Percentiles rank a stretch among this genome's conserved stretches.
These are phyloP conservation scores for Metopolophium dirhodum DNA, from an alignment of 1,140 invertebrate species.

Conservation along the genomic window DNA sequence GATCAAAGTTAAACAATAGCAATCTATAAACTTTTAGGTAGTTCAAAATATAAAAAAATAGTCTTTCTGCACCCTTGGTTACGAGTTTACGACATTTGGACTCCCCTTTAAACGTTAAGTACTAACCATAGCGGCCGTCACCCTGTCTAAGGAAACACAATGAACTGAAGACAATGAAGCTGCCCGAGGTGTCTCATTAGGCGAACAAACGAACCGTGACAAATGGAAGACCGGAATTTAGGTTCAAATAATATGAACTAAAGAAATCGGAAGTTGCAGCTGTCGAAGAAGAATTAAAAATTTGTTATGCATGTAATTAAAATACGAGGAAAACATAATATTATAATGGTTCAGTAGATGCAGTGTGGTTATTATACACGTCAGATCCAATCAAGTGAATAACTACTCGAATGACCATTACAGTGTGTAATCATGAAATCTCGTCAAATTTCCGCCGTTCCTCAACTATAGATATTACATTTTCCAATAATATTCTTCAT, in stretches of 20 bases:
- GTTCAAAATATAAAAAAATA: not conserved
- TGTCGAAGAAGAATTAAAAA: constrained; percentile 31
- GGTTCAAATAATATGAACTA: constrained; percentile 45
- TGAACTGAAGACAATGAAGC: not conserved
- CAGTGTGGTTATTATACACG: not conserved
- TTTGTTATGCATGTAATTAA: constrained; percentile 54
- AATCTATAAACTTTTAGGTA: not conserved
- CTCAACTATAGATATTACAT: not conserved
- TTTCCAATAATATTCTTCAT: not conserved
- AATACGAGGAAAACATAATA: not conserved
- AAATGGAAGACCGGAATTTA: constrained; percentile 50
- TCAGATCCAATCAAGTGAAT: constrained; percentile 21
- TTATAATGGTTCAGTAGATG: constrained; percentile 7
- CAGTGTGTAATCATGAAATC: not conserved
- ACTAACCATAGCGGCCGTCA: not conserved
- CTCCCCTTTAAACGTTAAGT: not conserved
- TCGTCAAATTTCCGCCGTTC: not conserved
- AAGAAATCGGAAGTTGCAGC: constrained; percentile 55
- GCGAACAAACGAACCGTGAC: constrained; percentile 40
- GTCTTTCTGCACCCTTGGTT: not conserved
- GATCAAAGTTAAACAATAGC: not conserved
- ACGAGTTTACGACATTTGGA: constrained; percentile 6
- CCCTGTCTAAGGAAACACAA: constrained; percentile 17
- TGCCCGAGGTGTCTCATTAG: constrained; percentile 46
- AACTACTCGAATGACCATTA: constrained; percentile 6